Evolutionary conservation across 2,113 vertebrate species (phyloP).

Genomic region (Anseranas semipalmata): DNA sequence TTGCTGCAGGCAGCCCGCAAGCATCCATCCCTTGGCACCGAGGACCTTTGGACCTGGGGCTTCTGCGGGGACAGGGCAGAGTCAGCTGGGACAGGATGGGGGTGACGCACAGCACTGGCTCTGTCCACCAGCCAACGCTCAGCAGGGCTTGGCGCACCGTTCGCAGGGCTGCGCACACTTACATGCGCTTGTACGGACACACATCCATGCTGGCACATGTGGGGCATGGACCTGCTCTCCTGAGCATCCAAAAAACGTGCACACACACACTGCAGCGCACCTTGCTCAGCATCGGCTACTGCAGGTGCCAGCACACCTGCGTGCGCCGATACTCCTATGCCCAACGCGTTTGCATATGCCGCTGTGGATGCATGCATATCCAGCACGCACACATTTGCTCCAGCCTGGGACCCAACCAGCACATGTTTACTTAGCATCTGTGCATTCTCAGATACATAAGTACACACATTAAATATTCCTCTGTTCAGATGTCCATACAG

Average conservation of each 20-base stretch:
- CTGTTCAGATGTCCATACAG: not conserved
- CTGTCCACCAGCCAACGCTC: not conserved
- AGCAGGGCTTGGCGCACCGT: rapidly evolving
- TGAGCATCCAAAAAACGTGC: not conserved
- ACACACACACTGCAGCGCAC: not conserved
- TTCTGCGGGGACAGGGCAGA: not conserved
- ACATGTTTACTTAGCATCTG: not conserved
- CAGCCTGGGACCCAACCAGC: not conserved
- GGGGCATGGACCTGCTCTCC: not conserved
- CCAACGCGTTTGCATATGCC: rapidly evolving
- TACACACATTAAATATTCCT: not conserved
- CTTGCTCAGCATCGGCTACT: not conserved
- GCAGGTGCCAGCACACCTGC: not conserved
- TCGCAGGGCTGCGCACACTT: not conserved
- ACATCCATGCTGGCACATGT: rapidly evolving
- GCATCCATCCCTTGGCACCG: not conserved
- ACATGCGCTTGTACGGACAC: rapidly evolving
- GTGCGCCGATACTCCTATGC: rapidly evolving
- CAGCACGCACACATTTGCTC: not conserved
- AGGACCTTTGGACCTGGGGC: not conserved
- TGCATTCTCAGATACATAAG: not conserved
- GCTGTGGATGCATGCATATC: rapidly evolving
- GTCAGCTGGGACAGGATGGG: not conserved
- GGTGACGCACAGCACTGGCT: not conserved
- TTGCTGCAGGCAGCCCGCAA: not conserved